Conservation (phyloP, 2,797 vertebrate species). For the Mycteria americana region DNA sequence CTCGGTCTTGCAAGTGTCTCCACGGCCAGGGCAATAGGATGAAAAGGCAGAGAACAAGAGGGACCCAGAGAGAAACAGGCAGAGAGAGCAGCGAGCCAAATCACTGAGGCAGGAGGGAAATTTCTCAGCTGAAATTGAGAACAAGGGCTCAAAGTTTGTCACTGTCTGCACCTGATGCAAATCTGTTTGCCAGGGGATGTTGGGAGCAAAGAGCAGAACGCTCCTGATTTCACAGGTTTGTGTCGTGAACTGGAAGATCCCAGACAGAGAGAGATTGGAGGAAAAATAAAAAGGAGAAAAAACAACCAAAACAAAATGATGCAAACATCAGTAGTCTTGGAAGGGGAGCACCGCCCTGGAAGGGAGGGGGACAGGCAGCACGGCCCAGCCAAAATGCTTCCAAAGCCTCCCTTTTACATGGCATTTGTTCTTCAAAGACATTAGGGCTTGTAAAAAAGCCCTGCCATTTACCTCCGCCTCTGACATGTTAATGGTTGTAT, state of each 20-base stretch:
- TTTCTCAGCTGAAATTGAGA: not conserved
- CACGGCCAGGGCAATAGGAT: not conserved
- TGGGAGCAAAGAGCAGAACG: not conserved
- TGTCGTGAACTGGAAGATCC: not conserved
- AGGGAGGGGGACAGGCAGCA: not conserved
- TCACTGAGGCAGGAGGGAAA: not conserved
- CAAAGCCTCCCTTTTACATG: conserved; percentile 12
- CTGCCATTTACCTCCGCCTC: conserved; percentile 57
- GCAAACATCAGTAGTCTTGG: not conserved
- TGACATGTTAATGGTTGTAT: conserved; percentile 68
- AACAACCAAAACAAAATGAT: not conserved
- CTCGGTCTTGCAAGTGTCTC: not conserved
- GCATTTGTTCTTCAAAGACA: conserved; percentile 56
- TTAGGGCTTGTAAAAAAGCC: conserved; percentile 27
- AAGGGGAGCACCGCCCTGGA: not conserved
- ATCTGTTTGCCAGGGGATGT: not conserved
- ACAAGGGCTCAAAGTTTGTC: not conserved
- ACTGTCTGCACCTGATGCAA: conserved; percentile 33
- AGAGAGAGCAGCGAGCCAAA: not conserved
- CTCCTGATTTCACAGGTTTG: not conserved
- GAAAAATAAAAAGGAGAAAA: not conserved
- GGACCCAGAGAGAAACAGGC: not conserved
- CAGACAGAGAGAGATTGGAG: not conserved
- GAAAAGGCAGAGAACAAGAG: not conserved
- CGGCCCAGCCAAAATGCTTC: not conserved